Evolutionary conservation across 2,113 vertebrate species (phyloP), one percentile per base, ranked within the genome.

Genomic region (Sula dactylatra): DNA sequence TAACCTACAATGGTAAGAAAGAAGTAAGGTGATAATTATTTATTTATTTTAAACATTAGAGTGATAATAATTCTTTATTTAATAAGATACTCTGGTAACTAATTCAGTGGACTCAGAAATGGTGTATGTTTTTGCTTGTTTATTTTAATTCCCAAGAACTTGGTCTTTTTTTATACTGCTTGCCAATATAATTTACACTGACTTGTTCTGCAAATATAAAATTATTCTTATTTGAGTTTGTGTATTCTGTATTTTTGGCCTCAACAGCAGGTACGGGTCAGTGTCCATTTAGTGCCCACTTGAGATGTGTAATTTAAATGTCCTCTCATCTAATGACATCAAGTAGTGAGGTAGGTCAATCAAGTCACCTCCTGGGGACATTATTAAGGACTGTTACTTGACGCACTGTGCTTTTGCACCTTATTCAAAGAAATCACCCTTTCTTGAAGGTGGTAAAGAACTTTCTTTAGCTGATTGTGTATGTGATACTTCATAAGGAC

Each of bases 1-100:
- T 99, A 97, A 99, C 99, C 15, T 99, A 99, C 96, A 99, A 99
- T 85, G 99, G 99, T 99, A 98, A 98, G 99, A 97, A 64, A 74
- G 50, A 91, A 95, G 90, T 93, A 88, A 97, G 91, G 81, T 67
- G 49, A 71, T 94, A 71, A 82, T 77, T 95, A 67, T 79, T 95
- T 71, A 59, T 87, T 92, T 0, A 55, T 96, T 94, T 90, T 76
- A 71, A 94, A 49, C 47, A 34, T 32, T 36, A 25, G 29, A 79
- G 45, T 71, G 88, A 40, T 91, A 45, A 76, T 32, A 73, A 78
- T 88, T 61, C 36, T 71, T 82, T 93, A 26, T 81, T 86, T 52
- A 62, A 42, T 65, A 70, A 73, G 36, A 50, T 66, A 21, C 13
- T 78, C 38, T 91, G 26, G 12, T 76, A 66, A 49, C 67, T 58